These are phyloP conservation scores for Lysandra coridon DNA, from an alignment of 2,888 invertebrate genomes.

Conservation along the genomic window DNA sequence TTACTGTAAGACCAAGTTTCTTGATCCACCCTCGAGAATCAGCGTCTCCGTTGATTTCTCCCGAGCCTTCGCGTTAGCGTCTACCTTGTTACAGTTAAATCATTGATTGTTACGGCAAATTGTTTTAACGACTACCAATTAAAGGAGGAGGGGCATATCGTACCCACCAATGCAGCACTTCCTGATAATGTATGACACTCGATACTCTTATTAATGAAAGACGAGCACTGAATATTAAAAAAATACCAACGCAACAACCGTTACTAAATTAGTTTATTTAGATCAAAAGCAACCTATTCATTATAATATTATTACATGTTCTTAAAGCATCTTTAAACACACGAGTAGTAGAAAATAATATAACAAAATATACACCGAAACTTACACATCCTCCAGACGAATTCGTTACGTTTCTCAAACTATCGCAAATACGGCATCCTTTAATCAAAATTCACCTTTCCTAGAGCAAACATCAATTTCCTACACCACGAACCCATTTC, in stretches of 20 bases:
- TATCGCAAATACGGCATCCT: conserved; percentile 19
- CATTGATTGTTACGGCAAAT: not conserved
- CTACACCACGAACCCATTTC: conserved; percentile 21
- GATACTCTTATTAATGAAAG: too few species aligned
- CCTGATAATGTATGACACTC: too few species aligned
- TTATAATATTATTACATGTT: too few species aligned
- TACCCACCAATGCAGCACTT: too few species aligned
- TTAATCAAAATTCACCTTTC: conserved; percentile 29
- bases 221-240: too few species aligned
- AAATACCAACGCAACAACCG: too few species aligned
- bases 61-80: not conserved
- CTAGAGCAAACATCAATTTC: conserved; percentile 28
- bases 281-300: too few species aligned
- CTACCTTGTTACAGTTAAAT: not conserved
- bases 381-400: not conserved
- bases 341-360: too few species aligned
- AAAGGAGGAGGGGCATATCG: too few species aligned
- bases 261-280: too few species aligned
- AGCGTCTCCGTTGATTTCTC: conserved; percentile 21
- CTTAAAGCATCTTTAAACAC: too few species aligned
- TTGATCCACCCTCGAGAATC: not conserved
- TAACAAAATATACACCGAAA: not conserved
- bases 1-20: conserved; percentile 13
- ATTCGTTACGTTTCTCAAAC: conserved; percentile 10
- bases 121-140: not conserved